A percentile compares a stretch with the other conserved stretches of the same genome.
Evolutionary conservation across 1,140 invertebrate genomes (phyloP).

Genomic region (Dreissena rostriformis): DNA sequence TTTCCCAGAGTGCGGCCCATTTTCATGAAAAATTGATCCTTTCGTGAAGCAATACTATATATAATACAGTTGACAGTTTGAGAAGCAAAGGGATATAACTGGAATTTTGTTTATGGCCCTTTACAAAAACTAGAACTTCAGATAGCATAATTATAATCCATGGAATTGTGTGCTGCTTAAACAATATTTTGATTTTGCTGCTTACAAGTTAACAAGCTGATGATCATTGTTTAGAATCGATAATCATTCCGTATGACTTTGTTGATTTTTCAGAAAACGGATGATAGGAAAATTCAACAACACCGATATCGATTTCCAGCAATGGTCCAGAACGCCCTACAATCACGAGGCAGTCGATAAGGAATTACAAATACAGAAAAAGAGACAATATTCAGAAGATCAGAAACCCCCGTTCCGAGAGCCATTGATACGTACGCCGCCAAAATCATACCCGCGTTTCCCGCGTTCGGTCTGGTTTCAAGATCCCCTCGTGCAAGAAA

Average conservation of each 20-base stretch:
- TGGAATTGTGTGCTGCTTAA: no score
- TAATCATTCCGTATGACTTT: not conserved
- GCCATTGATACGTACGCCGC: conserved; percentile 26
- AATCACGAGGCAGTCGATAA: conserved; percentile 62
- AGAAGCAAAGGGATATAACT: no score
- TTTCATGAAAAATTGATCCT: no score
- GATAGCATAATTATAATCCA: no score
- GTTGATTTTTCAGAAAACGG: conserved; percentile 60
- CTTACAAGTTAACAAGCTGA: no score
- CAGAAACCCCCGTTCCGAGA: conserved; percentile 66
- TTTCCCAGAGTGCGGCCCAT: no score
- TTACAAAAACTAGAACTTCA: no score
- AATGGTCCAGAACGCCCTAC: conserved; percentile 63
- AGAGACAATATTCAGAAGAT: conserved; percentile 68
- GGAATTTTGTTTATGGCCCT: no score
- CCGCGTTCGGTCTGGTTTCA: conserved; percentile 35
- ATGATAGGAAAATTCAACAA: conserved; percentile 69
- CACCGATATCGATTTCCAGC: conserved; percentile 68
- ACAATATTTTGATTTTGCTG: no score
- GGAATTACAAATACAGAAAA: conserved; percentile 73
- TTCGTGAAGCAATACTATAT: no score
- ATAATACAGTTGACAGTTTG: no score
- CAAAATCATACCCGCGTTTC: not conserved
- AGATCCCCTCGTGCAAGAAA: conserved; percentile 25
- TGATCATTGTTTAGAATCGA: no score